phyloP scores from a whole-genome alignment of 2,113 vertebrate species.

The Puntigrus tetrazona region DNA sequence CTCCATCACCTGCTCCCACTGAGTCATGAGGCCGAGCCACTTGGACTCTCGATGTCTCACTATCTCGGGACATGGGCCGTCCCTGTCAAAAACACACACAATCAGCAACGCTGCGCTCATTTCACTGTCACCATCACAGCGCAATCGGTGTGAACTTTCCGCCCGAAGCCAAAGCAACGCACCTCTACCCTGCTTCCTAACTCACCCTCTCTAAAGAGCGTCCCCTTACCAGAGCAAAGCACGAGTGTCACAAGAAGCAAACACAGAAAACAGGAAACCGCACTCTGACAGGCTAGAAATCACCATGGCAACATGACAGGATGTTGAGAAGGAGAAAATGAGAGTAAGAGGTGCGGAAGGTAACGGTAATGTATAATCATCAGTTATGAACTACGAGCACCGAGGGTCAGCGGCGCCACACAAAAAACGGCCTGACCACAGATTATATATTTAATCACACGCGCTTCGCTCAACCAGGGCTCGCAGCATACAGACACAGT shows the following conservation, averaged over 20 bases:
- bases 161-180: not conserved
- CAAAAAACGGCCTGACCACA: not conserved
- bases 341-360: slow-evolving; percentile 55
- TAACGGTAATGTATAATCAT: slow-evolving; percentile 37
- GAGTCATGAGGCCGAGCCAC: slow-evolving; percentile 83
- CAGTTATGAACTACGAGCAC: not conserved
- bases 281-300: slow-evolving; percentile 65
- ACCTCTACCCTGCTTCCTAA: slow-evolving; percentile 8
- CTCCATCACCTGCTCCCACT: slow-evolving; percentile 81
- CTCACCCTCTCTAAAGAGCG: not conserved
- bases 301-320: slow-evolving; percentile 72
- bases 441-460: not conserved
- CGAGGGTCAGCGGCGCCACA: not conserved
- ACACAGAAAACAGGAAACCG: slow-evolving; percentile 80
- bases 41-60: slow-evolving; percentile 86
- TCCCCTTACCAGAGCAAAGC: slow-evolving; percentile 14
- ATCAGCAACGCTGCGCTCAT: not conserved
- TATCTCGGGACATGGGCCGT: slow-evolving; percentile 76
- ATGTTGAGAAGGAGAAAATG: slow-evolving; percentile 62
- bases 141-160: not conserved
- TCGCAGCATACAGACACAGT: not conserved
- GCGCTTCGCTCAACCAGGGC: not conserved
- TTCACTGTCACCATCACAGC: not conserved
- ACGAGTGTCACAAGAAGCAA: slow-evolving; percentile 45
- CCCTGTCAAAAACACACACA: slow-evolving; percentile 58